Evolutionary conservation across 2,888 invertebrate species (phyloP), one percentile per base, ranked within the genome.

Genomic region (Hipparchia sbordonii): DNA sequence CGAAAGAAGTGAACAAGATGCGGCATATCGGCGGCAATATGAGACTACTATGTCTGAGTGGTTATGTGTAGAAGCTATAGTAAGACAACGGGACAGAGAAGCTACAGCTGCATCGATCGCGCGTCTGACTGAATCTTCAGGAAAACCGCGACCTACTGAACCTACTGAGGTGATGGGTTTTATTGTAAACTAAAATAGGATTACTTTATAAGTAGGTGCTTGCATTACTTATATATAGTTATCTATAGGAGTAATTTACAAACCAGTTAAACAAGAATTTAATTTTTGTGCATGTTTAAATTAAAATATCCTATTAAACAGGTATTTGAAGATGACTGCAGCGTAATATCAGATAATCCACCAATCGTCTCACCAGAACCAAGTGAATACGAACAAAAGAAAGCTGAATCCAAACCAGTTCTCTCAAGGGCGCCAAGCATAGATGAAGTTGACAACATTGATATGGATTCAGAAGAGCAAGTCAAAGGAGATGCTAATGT

Each of bases 41-140:
- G 98, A 98, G 88, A 97, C 97, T 6, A 97, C 97, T 0, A 98
- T 98, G 97, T 98, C 98, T 0, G 98, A 98, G 87, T 99, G 99
- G 99, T 88, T 98, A 74, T 98, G 98, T 0, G 98, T 98, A 0
- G 99, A 99, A 84, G 98, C 98, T 0, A 98, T 98, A 76, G 98
- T 98, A 0, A 91, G 96, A 67, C 97, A 97, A 84, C 89, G 96
- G 7, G 98, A 98, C 81, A 96, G 96, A 75, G 97, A 97, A 85
- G 96, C 96, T 61, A 97, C 97, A 74, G 98, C 97, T 0, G 96
- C 96, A 9, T 98, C 97, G 59, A 96, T 98, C 68, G 98, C 98
- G 6, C 96, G 98, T 82, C 92, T 98, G n/a, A 97, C 96, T 23
- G 97, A 97, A 82, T 96, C 96, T 74, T 85, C 91, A 0, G 93